Evolutionary conservation across 2,888 invertebrate genomes (phyloP), one percentile per base, ranked within the genome.

Genomic region (Drosophila macrothrix): DNA sequence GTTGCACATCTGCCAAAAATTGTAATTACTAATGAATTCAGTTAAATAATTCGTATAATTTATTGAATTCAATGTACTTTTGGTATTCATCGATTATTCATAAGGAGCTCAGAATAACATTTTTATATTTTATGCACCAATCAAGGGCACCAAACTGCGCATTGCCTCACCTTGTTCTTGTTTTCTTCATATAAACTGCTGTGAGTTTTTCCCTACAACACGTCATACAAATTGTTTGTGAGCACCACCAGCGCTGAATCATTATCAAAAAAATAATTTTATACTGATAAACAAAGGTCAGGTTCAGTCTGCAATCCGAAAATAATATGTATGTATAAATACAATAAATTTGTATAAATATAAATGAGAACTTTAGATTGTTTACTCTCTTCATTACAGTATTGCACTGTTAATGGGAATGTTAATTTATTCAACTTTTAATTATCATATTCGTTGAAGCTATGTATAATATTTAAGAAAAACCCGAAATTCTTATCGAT

Each of bases 21-120:
- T 67, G 64, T 87, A 73, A 85, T 87, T 88, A 76, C 77, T 65
- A 73, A 78, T 84, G 73, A 73, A 82, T 84, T 81, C 84, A 86
- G 84, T 88, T 84, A 78, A 77, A 78, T 74, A 82, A 79, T 82
- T 76, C 62, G 67, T 68, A 49, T 71, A 78, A 76, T 74, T 78
- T 79, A 79, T 68, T 35, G 59, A 53, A 22, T 50, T 19, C 29
- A 54, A 65, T 62, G 82, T 67, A 68, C 82, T 63, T 54, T 67
- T 55, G 56, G 65, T 53, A 67, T 80, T 76, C 55, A 66, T 52
- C 37, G 41, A 54, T 59, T 50, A 60, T 72, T 59, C 54, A 66
- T 43, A 65, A 64, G 46, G 31, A n/a, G 22, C 19, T 39, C 12
- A 54, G 7, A 39, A 33, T 16, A 4, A 4, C 19, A 39, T 66